A percentile compares a stretch with the other conserved stretches of the same genome.
These are phyloP conservation scores for Sceloporus tristichus DNA, from an alignment of 2,113 vertebrate species.

Conservation along the genomic window DNA sequence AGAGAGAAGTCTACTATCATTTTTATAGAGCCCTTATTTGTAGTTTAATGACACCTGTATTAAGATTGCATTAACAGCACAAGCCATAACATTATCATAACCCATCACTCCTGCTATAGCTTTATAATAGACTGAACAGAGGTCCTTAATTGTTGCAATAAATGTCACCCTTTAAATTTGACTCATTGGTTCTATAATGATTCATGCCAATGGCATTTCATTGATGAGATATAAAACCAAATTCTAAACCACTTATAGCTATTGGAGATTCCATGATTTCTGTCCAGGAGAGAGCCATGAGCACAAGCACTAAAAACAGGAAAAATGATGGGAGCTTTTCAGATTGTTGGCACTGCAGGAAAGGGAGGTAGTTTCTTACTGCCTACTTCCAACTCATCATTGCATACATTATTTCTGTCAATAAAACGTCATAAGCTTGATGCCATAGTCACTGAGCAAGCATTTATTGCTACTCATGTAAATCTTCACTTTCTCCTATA, in stretches of 20 bases:
- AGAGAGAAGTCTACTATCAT: slow-evolving; percentile 34
- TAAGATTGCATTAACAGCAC: slow-evolving; percentile 45
- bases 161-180: slow-evolving; percentile 43
- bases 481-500: neutral
- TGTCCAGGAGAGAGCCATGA: neutral
- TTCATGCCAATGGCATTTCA: slow-evolving; percentile 45
- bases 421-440: neutral
- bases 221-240: slow-evolving; percentile 47
- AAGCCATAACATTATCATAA: slow-evolving; percentile 41
- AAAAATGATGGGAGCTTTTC: neutral
- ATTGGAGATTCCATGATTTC: slow-evolving; percentile 34
- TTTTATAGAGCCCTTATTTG: slow-evolving; percentile 52
- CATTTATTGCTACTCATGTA: neutral
- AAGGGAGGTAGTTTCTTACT: neutral
- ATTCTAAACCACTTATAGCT: neutral
- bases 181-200: slow-evolving; percentile 60
- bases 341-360: neutral
- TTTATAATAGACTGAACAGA: slow-evolving; percentile 55
- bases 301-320: neutral
- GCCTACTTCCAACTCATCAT: neutral
- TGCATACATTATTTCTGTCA: neutral
- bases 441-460: neutral
- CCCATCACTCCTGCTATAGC: slow-evolving; percentile 19
- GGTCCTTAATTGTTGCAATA: slow-evolving; percentile 54
- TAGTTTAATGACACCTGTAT: slow-evolving; percentile 48